Base-by-base conservation (phyloP, 2,888 invertebrate species). In the Halictus ligatus region DNA sequence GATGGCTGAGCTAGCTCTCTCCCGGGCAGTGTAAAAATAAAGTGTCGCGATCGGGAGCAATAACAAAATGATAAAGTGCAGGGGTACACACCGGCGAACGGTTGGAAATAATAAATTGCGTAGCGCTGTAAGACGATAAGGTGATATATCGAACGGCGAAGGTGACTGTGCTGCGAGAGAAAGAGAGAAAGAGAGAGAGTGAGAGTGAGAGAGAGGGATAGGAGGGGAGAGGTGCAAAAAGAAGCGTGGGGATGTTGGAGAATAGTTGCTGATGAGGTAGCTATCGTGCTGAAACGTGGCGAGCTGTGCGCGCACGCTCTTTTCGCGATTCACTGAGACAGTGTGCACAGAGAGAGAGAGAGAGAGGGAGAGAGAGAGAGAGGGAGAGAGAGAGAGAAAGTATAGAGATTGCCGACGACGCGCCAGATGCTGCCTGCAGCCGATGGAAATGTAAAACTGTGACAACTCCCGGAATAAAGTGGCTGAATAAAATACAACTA, bases 401-500 rank as follows among this genome's bases (percentile, higher is more conserved):
- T 89, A 89, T 91, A 92, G 92, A 91, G 92, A 92, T 91, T 92
- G 92, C 91, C 92, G 90, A 86, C 91, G 91, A 92, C 89, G 89
- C 91, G 92, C 92, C 94, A 94, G 93, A 92, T 93, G 92, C 91
- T 89, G 89, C 90, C 88, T 89, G 85, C 92, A 92, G 87, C 92
- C 93, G 93, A 94, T 93, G 93, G 92, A 93, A 93, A 94, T 94
- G 93, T 94, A 94, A 94, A 94, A 93, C 93, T 93, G 94, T 93
- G 94, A 94, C 93, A 94, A 94, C 94, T 93, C 93, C 93, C 80
- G 92, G 94, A 94, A 94, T 94, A 94, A 94, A 94, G 94, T 94
- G 92, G 93, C 93, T 94, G 94, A 94, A 94, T 94, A 93, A 93
- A 94, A 94, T 94, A 94, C 94, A 94, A 94, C 92, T 93, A 94